A percentile compares a stretch with the other conserved stretches of the same genome.
Evolutionary conservation across 2,113 vertebrate species (phyloP).

Genomic region (Pygoscelis antarcticus): DNA sequence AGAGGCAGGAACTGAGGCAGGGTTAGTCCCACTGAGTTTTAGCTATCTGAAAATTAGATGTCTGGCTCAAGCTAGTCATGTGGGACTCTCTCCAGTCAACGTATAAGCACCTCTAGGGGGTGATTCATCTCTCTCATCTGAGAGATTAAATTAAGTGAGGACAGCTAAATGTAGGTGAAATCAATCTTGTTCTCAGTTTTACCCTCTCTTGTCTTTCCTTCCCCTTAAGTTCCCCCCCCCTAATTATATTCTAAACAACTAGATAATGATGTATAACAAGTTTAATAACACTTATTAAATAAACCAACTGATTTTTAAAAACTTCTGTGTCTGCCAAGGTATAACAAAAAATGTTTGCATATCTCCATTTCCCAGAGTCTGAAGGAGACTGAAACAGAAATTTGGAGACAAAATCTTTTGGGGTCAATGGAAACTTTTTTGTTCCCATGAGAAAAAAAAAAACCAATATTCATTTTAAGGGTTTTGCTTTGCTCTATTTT

Average conservation of each 20-base stretch:
- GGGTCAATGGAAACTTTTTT: background rate
- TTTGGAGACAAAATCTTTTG: background rate
- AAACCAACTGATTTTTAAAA: background rate
- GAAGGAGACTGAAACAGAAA: background rate
- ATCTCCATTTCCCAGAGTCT: background rate
- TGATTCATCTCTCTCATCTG: conserved; percentile 1
- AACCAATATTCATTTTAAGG: background rate
- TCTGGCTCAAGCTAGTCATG: background rate
- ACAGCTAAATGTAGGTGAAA: background rate
- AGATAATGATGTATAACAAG: background rate
- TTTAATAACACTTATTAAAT: background rate
- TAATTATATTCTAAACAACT: background rate
- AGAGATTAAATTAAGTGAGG: conserved; percentile 1
- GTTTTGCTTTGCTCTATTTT: background rate
- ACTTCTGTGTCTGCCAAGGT: background rate
- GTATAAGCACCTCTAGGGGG: background rate
- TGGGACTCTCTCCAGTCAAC: background rate
- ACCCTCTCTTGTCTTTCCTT: background rate
- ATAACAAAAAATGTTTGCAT: fast-evolving
- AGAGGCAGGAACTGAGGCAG: background rate
- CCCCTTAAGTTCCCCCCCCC: background rate
- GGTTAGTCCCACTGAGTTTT: background rate
- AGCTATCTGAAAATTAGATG: background rate
- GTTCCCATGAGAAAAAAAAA: background rate
- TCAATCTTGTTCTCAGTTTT: background rate